A percentile compares a stretch with the other conserved stretches of the same genome.
Evolutionary conservation across 2,888 invertebrate species (phyloP).

Genomic region (Drosophila imparisetae): DNA sequence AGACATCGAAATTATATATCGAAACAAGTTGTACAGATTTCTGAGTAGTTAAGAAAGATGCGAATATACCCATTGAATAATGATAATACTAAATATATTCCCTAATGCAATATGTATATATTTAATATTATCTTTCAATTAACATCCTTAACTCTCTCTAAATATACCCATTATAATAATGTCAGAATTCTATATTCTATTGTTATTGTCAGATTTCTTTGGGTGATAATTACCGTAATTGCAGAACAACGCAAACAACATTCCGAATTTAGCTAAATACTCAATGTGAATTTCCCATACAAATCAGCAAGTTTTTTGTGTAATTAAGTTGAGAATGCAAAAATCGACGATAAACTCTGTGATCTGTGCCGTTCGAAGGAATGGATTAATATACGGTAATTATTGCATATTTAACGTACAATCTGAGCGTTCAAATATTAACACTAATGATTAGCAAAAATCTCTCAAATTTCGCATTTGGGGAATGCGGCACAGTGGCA

Average conservation of each 20-base stretch:
- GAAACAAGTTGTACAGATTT: neutral
- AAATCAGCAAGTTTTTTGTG: conserved; percentile 45
- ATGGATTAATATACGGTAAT: conserved; percentile 20
- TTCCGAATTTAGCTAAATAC: conserved; percentile 15
- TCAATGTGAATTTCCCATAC: conserved; percentile 63
- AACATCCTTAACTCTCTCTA: neutral
- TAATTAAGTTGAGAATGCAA: conserved; percentile 57
- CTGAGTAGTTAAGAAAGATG: neutral
- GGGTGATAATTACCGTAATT: conserved; percentile 49
- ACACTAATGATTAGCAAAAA: conserved; percentile 44
- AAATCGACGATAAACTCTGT: conserved; percentile 27
- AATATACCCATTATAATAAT: neutral
- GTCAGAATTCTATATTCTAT: neutral
- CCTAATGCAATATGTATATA: neutral
- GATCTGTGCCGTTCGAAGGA: conserved; percentile 42
- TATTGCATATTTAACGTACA: conserved; percentile 33
- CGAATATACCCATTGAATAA: neutral
- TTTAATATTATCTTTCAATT: neutral
- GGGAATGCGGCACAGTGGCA: conserved; percentile 18
- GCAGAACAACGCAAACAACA: conserved; percentile 18
- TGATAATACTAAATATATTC: neutral
- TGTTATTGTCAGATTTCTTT: neutral
- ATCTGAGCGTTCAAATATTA: conserved; percentile 46
- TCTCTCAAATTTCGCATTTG: conserved; percentile 2
- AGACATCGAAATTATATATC: neutral